phyloP scores from a whole-genome alignment of 2,113 vertebrate genomes.

The Columba janthina region DNA sequence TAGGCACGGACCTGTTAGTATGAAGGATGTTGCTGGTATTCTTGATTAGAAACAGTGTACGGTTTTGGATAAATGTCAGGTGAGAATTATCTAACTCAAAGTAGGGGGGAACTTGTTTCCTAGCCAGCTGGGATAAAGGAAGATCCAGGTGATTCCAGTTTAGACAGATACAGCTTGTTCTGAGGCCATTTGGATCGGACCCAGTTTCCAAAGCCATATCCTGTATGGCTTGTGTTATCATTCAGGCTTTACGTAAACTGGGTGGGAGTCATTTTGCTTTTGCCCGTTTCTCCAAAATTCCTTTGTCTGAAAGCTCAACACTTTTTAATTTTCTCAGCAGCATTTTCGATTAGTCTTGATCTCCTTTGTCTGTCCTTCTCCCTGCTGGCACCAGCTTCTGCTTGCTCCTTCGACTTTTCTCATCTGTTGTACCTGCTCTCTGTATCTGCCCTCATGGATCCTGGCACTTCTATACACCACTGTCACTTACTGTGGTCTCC shows the following conservation, averaged over 20 bases:
- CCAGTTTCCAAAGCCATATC: not conserved
- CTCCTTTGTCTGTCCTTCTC: not conserved
- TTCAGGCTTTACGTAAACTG: not conserved
- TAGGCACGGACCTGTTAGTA: not conserved
- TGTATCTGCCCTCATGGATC: not conserved
- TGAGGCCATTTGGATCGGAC: not conserved
- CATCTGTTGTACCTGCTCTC: not conserved
- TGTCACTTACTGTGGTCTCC: not conserved
- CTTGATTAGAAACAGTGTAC: not conserved
- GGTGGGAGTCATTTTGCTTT: not conserved
- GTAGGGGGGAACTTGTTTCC: not conserved
- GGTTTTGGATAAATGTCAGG: not conserved
- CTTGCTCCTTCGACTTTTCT: not conserved
- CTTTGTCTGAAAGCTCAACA: not conserved
- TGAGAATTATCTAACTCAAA: not conserved
- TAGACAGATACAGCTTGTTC: not conserved
- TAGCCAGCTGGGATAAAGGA: not conserved
- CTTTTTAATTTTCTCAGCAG: not conserved
- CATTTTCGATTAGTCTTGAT: not conserved
- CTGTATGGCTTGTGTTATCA: not conserved
- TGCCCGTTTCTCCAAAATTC: not conserved
- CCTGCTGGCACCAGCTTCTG: not conserved
- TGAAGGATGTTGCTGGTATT: slow-evolving; percentile 1
- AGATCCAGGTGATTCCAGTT: not conserved
- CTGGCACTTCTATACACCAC: not conserved